A percentile compares a stretch with the other conserved stretches of the same genome.
phyloP scores from a whole-genome alignment of 2,113 vertebrate species.

The Kryptolebias marmoratus region DNA sequence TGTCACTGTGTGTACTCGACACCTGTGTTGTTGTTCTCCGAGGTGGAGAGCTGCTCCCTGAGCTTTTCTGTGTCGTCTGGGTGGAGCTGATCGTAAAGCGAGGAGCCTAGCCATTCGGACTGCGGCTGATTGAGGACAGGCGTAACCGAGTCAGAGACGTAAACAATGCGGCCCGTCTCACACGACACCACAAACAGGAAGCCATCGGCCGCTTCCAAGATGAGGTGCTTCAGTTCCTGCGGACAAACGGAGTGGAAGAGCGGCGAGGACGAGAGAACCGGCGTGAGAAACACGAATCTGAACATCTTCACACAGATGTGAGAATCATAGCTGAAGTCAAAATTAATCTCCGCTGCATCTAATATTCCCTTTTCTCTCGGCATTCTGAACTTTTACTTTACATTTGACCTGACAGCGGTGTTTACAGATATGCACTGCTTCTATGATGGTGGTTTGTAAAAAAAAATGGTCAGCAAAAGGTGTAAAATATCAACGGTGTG shows the following conservation, averaged over 20 bases:
- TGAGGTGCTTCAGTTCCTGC: slow-evolving; percentile 96
- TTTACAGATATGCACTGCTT: neutral
- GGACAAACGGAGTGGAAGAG: slow-evolving; percentile 11
- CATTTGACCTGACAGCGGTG: too few species aligned
- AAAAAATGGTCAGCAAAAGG: too few species aligned
- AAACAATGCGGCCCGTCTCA: slow-evolving; percentile 91
- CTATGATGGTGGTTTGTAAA: too few species aligned
- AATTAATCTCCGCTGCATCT: too few species aligned
- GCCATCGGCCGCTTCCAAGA: slow-evolving; percentile 94
- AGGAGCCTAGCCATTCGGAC: slow-evolving; percentile 94
- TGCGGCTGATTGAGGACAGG: slow-evolving; percentile 95
- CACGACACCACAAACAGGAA: slow-evolving; percentile 98
- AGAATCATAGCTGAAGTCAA: too few species aligned
- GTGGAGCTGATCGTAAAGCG: slow-evolving; percentile 95
- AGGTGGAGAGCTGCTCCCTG: slow-evolving; percentile 93
- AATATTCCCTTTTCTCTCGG: too few species aligned
- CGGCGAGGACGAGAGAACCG: neutral
- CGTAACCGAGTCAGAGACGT: slow-evolving; percentile 93
- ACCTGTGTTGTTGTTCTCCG: slow-evolving; percentile 91
- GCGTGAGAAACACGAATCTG: neutral
- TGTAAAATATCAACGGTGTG: too few species aligned
- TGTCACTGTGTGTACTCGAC: neutral
- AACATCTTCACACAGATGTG: too few species aligned
- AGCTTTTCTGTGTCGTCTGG: slow-evolving; percentile 95
- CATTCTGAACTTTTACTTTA: too few species aligned